Evolutionary conservation across 2,113 vertebrate species (phyloP).

Genomic region (Muntiacus muntjak): DNA sequence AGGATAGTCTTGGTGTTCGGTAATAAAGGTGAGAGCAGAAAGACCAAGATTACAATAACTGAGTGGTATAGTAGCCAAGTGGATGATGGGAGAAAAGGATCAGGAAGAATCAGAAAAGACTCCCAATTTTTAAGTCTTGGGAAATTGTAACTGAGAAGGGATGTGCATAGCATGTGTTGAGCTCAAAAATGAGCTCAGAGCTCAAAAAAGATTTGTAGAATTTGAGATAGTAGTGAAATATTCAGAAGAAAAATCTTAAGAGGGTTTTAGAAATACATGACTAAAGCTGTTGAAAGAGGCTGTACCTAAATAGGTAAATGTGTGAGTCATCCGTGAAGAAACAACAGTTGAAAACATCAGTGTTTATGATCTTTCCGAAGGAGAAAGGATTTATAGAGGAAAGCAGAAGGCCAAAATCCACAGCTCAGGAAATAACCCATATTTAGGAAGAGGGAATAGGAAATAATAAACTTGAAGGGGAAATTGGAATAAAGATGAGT

Average conservation of each 20-base stretch:
- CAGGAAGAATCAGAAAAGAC: not conserved
- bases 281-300: not conserved
- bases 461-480: conserved; percentile 13
- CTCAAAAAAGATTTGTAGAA: not conserved
- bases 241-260: not conserved
- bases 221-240: not conserved
- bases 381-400: conserved; percentile 29
- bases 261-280: not conserved
- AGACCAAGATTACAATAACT: not conserved
- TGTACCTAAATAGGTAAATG: not conserved
- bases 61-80: not conserved
- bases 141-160: not conserved
- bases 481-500: not conserved
- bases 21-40: not conserved
- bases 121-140: not conserved
- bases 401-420: not conserved
- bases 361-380: not conserved
- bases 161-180: not conserved
- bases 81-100: not conserved
- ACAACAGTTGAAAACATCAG: not conserved
- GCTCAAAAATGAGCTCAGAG: not conserved
- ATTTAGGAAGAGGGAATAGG: conserved; percentile 14
- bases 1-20: not conserved
- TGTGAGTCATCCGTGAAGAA: not conserved
- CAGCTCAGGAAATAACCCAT: not conserved